Percentiles rank a stretch among this genome's conserved stretches.
Evolutionary conservation across 2,888 invertebrate species (phyloP).

Genomic region (Craniophora ligustri): DNA sequence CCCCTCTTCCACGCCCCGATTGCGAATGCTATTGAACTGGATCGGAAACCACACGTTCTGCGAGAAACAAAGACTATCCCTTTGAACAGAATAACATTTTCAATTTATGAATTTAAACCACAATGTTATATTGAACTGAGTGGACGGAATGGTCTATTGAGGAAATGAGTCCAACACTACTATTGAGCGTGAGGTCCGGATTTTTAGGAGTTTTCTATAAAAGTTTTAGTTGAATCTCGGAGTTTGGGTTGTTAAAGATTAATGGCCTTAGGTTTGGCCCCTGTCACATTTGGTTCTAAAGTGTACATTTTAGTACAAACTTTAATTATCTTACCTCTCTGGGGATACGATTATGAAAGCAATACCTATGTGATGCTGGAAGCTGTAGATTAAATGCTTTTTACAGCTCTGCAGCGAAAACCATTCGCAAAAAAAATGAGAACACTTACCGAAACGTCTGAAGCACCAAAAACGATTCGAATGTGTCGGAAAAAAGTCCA

Average conservation of each 20-base stretch:
- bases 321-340: too few species aligned
- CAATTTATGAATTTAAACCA: conserved; percentile 31
- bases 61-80: conserved; percentile 39
- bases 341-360: too few species aligned
- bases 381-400: background rate
- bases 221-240: too few species aligned
- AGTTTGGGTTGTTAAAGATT: too few species aligned
- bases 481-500: conserved; percentile 1
- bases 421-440: background rate
- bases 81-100: conserved; percentile 40
- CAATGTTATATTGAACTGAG: conserved; percentile 6
- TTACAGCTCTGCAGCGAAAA: background rate
- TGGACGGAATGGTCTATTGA: background rate
- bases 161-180: too few species aligned
- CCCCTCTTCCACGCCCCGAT: conserved; percentile 43
- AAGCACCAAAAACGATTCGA: background rate
- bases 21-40: conserved; percentile 50
- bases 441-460: background rate
- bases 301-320: too few species aligned
- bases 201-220: too few species aligned
- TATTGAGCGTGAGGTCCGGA: too few species aligned
- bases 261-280: too few species aligned
- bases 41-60: conserved; percentile 46
- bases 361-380: too few species aligned
- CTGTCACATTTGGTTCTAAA: too few species aligned